A percentile compares a stretch with the other conserved stretches of the same genome.
phyloP scores from a whole-genome alignment of 2,113 vertebrate genomes.

The Scomber colias region DNA sequence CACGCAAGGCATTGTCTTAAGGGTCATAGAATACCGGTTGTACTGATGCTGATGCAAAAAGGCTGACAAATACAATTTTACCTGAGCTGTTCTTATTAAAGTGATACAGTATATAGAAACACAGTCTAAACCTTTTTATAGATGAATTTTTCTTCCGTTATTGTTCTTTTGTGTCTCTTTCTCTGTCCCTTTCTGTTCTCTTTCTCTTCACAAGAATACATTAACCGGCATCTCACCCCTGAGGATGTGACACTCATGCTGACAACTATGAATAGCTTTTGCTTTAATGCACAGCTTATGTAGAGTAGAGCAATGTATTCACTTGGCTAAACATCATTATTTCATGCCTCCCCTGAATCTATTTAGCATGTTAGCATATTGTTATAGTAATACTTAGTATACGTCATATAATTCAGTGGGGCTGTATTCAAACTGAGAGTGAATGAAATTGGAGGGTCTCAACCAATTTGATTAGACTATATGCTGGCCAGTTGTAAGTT shows the following conservation, averaged over 20 bases:
- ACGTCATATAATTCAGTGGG: not conserved
- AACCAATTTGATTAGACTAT: not conserved
- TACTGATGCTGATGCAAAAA: constrained; percentile 1
- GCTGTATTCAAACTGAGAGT: not conserved
- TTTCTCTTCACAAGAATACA: constrained; percentile 41
- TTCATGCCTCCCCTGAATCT: constrained; percentile 39
- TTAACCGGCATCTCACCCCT: constrained; percentile 44
- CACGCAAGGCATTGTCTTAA: not conserved
- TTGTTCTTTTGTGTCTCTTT: constrained; percentile 7
- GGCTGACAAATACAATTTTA: not conserved
- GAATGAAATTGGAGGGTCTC: constrained; percentile 1
- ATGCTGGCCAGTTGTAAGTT: not conserved
- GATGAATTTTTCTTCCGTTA: not conserved
- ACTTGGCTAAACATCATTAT: constrained; percentile 60
- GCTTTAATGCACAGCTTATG: constrained; percentile 52
- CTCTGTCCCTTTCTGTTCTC: constrained; percentile 11
- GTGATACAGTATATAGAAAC: not conserved
- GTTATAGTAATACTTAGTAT: not conserved
- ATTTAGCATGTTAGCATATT: constrained; percentile 37
- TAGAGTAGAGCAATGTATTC: constrained; percentile 35
- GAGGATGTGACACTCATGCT: constrained; percentile 40
- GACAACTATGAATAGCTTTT: constrained; percentile 54
- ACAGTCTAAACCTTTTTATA: constrained; percentile 14
- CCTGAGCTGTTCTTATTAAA: not conserved
- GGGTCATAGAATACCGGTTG: constrained; percentile 7